A percentile compares a stretch with the other conserved stretches of the same genome.
These are phyloP conservation scores for Crypturellus undulatus DNA, from an alignment of 2,113 vertebrate species.

Conservation along the genomic window DNA sequence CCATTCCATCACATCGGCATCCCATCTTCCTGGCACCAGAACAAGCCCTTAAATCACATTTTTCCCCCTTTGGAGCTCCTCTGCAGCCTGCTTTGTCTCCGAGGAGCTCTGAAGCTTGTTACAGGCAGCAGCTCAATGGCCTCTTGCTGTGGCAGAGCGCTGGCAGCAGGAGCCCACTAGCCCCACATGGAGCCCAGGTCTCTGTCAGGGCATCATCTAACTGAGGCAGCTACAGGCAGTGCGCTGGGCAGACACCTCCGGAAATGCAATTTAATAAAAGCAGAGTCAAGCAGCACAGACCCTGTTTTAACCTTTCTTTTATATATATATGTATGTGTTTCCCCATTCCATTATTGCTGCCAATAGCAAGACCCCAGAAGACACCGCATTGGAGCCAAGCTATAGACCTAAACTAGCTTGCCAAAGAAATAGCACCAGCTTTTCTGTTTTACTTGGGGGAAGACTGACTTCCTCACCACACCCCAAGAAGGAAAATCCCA, in stretches of 20 bases:
- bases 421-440: constrained; percentile 37
- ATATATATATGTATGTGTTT: neutral
- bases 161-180: neutral
- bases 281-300: neutral
- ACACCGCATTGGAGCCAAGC: neutral
- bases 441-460: neutral
- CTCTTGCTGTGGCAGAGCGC: neutral
- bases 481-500: neutral
- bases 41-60: neutral
- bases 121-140: neutral
- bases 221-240: neutral
- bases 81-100: neutral
- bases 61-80: neutral
- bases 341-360: constrained; percentile 36
- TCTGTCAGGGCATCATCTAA: neutral
- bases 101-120: neutral
- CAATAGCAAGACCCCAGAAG: neutral
- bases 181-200: rapidly evolving
- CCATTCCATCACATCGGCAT: neutral
- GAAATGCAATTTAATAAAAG: constrained; percentile 11
- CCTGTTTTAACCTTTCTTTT: constrained; percentile 36
- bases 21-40: neutral
- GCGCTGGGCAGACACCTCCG: neutral
- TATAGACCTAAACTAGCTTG: neutral
- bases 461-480: neutral